A percentile compares a stretch with the other conserved stretches of the same genome.
Evolutionary conservation across 2,113 vertebrate genomes (phyloP).

Genomic region (Aptenodytes forsteri): DNA sequence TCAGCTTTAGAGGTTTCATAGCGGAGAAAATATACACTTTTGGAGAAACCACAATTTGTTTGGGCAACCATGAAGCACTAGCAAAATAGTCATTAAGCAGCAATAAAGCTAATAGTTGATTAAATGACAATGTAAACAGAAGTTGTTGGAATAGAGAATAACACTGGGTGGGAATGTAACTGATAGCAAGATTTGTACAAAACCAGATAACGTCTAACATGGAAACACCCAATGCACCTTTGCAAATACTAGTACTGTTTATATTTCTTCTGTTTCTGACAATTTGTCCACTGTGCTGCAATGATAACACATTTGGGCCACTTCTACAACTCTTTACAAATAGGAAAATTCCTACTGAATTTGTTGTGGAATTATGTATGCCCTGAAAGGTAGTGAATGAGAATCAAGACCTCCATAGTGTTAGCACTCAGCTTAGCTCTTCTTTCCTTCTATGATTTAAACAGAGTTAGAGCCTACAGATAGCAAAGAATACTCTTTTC

Average conservation of each 20-base stretch:
- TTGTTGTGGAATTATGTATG: fast-evolving
- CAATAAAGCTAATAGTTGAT: background rate
- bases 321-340: background rate
- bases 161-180: background rate
- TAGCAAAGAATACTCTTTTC: background rate
- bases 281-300: background rate
- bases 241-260: background rate
- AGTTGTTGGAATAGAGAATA: background rate
- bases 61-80: background rate
- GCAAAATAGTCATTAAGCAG: background rate
- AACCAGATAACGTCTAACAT: background rate
- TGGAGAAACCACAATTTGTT: background rate
- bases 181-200: background rate
- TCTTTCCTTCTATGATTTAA: background rate
- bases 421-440: background rate
- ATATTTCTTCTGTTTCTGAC: background rate
- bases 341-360: background rate
- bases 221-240: background rate
- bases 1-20: background rate
- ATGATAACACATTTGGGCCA: background rate
- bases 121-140: background rate
- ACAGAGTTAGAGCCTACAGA: background rate
- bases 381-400: background rate
- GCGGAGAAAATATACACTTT: background rate
- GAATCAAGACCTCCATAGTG: background rate